Conservation (phyloP, 2,888 invertebrate genomes). For the Volucella zonaria region DNA sequence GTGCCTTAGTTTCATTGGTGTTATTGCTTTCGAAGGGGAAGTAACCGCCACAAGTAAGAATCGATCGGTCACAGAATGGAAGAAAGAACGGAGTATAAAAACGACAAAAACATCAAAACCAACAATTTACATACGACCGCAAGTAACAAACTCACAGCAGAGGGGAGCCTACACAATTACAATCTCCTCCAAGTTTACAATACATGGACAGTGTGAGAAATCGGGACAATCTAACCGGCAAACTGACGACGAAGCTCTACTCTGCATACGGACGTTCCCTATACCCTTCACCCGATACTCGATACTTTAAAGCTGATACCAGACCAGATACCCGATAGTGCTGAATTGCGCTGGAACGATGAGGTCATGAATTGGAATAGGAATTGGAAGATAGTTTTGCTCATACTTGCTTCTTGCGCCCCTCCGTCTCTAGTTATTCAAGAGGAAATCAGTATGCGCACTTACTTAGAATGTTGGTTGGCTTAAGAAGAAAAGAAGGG, state of each 20-base stretch:
- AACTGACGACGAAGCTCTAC: conserved; percentile 19
- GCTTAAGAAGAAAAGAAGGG: background rate
- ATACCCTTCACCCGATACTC: too few species aligned
- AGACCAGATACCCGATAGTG: conserved; percentile 6
- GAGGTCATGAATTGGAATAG: conserved; percentile 66
- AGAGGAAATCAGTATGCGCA: conserved; percentile 8
- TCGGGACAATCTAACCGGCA: conserved; percentile 41
- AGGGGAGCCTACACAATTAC: background rate
- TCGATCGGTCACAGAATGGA: conserved; percentile 42
- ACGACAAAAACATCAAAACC: background rate
- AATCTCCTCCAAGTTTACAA: conserved; percentile 1
- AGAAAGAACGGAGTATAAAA: background rate
- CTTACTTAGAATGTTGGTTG: background rate
- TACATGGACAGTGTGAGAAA: conserved; percentile 10
- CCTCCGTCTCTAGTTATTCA: conserved; percentile 6
- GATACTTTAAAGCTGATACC: too few species aligned
- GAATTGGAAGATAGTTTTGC: conserved; percentile 37
- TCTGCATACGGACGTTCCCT: conserved; percentile 16
- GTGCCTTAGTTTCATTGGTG: background rate
- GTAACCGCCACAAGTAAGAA: conserved; percentile 30
- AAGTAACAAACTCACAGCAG: conserved; percentile 29
- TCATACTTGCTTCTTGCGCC: conserved; percentile 13
- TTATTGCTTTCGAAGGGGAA: background rate
- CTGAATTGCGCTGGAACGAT: conserved; percentile 56
- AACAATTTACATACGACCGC: conserved; percentile 17